phyloP scores from a whole-genome alignment of 2,113 vertebrate genomes.

The Oceanodroma tethys region DNA sequence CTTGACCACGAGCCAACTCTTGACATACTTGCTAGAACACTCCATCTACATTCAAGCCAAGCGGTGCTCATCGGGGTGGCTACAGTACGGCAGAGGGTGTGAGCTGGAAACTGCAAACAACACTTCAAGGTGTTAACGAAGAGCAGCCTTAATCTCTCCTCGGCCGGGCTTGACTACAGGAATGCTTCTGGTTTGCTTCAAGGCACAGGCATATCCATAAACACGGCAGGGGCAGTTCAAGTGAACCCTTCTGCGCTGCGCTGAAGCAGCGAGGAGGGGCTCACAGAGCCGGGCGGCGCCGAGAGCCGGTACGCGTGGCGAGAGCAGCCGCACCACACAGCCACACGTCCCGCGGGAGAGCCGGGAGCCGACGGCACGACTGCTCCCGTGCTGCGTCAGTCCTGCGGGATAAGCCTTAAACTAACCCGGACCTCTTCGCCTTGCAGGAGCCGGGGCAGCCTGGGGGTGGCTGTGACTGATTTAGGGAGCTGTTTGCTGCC shows the following conservation, averaged over 20 bases:
- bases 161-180: not conserved
- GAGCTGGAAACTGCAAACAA: not conserved
- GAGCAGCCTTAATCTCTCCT: not conserved
- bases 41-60: not conserved
- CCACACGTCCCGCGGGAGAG: accelerated
- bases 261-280: not conserved
- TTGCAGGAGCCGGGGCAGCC: not conserved
- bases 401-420: not conserved
- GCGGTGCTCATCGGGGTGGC: not conserved
- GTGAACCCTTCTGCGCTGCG: accelerated
- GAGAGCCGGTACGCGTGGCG: accelerated
- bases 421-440: not conserved
- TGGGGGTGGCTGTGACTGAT: not conserved
- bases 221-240: not conserved
- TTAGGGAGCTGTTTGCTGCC: not conserved
- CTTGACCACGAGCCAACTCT: not conserved
- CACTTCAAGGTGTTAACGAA: conserved; percentile 1
- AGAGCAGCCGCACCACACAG: not conserved
- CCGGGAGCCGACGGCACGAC: accelerated
- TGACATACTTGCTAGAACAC: not conserved
- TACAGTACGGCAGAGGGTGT: not conserved
- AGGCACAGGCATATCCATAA: not conserved
- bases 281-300: accelerated
- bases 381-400: accelerated
- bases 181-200: not conserved